Evolutionary conservation across 2,113 vertebrate genomes (phyloP), one percentile per base, ranked within the genome.

Genomic region (Ptilonorhynchus violaceus): DNA sequence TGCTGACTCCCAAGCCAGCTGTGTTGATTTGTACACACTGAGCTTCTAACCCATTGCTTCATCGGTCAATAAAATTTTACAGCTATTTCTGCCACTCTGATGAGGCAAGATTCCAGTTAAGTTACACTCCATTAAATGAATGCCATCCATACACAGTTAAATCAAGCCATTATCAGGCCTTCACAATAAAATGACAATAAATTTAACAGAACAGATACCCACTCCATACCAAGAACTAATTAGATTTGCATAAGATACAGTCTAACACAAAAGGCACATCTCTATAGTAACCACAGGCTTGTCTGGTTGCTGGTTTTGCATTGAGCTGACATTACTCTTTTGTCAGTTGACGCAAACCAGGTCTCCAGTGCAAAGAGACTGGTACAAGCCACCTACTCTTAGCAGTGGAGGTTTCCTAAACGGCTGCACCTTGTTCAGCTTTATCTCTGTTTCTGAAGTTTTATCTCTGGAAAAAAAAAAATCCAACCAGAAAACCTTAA

Each of bases 401-500:
- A 27, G 20, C 28, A 30, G 15, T 15, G 20, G 8, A 39, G 49
- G n/a, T 37, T 62, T 37, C 37, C 13, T 49, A 21, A 69, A n/a
- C 7, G 25, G 16, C 31, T 77, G 9, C 5, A 14, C 13, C 22
- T 20, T 16, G 1, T 46, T 62, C 15, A 53, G 19, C 12, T 73
- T 84, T 25, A 30, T 14, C 59, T 37, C 5, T 5, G 22, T 14
- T 68, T 39, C 58, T 27, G 14, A 58, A 58, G 30, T 7, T 58
- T 5, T 11, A n/a, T 4, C 7, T 3, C 19, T 13, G 6, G 9
- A 16, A 8, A 35, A 4, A 62, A 21, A 14, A 4, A 30, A 46
- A 46, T 18, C 44, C 9, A 47, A 47, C 3, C 15, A 77, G 24
- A 24, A 41, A 23, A 0, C 7, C 24, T 23, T 7, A 7, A n/a